phyloP scores from a whole-genome alignment of 2,113 vertebrate species.

The Cairina moschata region DNA sequence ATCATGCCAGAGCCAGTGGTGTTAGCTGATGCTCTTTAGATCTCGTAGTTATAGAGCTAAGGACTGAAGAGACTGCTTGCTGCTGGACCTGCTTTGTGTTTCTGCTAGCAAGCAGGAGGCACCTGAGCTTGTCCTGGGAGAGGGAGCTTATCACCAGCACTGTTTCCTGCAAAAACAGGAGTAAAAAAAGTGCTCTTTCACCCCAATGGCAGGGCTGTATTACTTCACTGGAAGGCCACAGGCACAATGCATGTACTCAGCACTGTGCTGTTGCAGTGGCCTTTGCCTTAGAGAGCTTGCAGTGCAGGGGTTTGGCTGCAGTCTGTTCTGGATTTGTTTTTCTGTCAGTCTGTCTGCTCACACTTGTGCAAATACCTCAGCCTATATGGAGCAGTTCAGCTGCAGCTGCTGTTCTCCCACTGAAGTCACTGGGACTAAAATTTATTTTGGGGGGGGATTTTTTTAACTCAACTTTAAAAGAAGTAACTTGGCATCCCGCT shows the following conservation, averaged over 20 bases:
- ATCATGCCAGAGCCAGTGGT: rapidly evolving
- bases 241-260: rapidly evolving
- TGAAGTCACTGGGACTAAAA: not conserved
- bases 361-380: not conserved
- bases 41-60: not conserved
- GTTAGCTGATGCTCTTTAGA: not conserved
- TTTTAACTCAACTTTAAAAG: not conserved
- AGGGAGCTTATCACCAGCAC: not conserved
- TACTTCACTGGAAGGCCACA: not conserved
- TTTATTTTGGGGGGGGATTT: not conserved
- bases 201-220: not conserved
- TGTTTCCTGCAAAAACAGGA: not conserved
- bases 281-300: not conserved
- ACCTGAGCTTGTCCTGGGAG: not conserved
- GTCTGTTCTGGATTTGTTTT: not conserved
- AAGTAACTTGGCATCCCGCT: not conserved
- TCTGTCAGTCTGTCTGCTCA: not conserved
- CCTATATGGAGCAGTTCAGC: rapidly evolving
- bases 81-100: no score
- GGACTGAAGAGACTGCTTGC: no score
- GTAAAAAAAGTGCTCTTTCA: not conserved
- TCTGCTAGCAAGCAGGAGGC: not conserved
- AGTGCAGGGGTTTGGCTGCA: not conserved
- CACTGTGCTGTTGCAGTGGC: not conserved
- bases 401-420: not conserved